Conservation (phyloP, 2,113 vertebrate species). For the Carlito syrichta region DNA sequence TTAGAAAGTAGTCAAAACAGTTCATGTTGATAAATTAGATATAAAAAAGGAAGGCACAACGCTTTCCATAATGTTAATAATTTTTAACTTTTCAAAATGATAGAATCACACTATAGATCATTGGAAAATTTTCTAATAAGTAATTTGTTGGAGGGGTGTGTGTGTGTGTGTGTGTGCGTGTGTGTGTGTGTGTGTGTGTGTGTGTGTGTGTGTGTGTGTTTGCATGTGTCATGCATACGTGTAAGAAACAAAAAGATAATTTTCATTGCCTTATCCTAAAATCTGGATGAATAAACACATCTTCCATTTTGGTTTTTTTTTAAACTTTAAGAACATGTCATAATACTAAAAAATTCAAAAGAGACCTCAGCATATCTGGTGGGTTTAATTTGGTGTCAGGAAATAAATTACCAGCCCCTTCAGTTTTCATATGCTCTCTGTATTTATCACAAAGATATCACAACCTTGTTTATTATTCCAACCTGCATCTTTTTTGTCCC, state of each 20-base stretch:
- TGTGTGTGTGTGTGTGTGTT: accelerated
- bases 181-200: neutral
- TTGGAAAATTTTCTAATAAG: neutral
- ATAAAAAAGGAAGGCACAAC: neutral
- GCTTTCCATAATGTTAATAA: neutral
- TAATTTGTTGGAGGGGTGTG: neutral
- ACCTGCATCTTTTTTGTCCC: neutral
- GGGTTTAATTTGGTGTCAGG: constrained; percentile 15
- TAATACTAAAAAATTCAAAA: neutral
- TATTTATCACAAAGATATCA: constrained; percentile 23
- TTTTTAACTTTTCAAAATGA: neutral
- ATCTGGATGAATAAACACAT: neutral
- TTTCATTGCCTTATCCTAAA: neutral
- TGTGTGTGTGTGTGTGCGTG: accelerated
- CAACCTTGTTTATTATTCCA: constrained; percentile 27
- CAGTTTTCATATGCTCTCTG: neutral
- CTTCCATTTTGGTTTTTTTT: constrained; percentile 29
- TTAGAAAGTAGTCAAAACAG: neutral
- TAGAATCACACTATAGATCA: neutral
- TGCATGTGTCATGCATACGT: neutral
- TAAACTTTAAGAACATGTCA: neutral
- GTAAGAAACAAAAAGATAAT: neutral
- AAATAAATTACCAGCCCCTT: neutral
- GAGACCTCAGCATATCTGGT: neutral
- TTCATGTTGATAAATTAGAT: neutral